Percentiles rank a stretch among this genome's conserved stretches.
These are phyloP conservation scores for Marmota flaviventris DNA, from an alignment of 2,113 vertebrate genomes.

Conservation along the genomic window DNA sequence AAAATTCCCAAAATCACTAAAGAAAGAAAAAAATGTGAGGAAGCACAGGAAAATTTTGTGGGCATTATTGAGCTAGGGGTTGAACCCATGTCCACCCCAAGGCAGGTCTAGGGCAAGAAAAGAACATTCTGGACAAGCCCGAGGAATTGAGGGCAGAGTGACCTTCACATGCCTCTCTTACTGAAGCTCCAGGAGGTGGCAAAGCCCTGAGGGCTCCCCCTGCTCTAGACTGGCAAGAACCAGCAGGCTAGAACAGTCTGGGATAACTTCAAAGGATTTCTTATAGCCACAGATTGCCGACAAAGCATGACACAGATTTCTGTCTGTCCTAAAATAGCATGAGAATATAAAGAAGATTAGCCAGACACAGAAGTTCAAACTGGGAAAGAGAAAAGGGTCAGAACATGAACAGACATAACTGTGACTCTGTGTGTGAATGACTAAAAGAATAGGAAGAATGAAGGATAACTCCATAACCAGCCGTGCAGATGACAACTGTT, in stretches of 20 bases:
- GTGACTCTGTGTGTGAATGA: accelerated
- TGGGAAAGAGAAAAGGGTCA: not conserved
- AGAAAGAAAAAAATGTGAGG: not conserved
- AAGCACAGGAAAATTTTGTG: not conserved
- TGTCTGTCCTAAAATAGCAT: not conserved
- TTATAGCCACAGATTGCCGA: not conserved
- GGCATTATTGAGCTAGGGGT: not conserved
- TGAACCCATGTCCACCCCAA: not conserved
- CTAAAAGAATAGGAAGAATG: not conserved
- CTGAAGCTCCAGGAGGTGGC: not conserved
- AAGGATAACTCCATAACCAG: too few species aligned
- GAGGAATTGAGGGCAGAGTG: not conserved
- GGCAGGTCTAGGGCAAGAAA: not conserved
- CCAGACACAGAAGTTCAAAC: not conserved
- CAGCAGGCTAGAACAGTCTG: not conserved
- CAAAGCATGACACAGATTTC: not conserved
- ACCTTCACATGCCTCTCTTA: not conserved
- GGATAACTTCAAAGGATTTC: not conserved
- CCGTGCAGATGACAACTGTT: not conserved
- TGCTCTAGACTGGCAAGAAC: not conserved
- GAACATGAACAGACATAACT: not conserved
- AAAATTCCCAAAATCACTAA: not conserved
- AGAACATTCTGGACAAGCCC: not conserved
- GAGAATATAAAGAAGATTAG: not conserved
- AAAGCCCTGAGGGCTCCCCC: too few species aligned